These are phyloP conservation scores for Stylophora pistillata DNA, from an alignment of 64 coral and sea anemone genomes.

Conservation along the genomic window DNA sequence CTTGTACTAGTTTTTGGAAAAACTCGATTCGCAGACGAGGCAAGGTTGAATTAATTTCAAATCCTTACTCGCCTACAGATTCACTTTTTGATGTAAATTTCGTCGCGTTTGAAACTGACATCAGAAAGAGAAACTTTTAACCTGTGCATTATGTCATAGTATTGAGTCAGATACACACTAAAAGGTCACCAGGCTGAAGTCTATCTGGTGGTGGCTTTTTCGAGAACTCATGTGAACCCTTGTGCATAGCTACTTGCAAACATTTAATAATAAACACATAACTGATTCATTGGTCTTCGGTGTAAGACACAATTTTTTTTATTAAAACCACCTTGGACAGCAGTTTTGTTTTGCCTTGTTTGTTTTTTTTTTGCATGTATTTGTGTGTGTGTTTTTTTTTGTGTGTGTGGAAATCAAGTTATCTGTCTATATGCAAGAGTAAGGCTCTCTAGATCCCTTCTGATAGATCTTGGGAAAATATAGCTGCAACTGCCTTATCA, in stretches of 20 bases:
- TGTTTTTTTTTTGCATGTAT: too few relatives aligned
- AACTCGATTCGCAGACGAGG: not conserved
- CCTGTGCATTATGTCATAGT: not conserved
- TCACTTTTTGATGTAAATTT: slow-evolving; percentile 6
- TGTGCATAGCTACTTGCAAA: not conserved
- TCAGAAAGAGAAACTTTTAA: slow-evolving; percentile 33
- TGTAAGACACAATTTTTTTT: not conserved
- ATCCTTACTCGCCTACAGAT: not conserved
- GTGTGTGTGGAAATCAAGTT: too few relatives aligned
- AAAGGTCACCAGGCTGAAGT: not conserved
- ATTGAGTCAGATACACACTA: not conserved
- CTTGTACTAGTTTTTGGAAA: not conserved
- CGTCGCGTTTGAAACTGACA: slow-evolving; percentile 17
- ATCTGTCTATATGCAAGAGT: too few relatives aligned
- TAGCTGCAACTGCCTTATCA: too few relatives aligned
- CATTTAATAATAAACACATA: not conserved
- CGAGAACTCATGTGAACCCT: not conserved
- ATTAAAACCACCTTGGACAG: not conserved
- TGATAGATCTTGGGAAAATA: too few relatives aligned
- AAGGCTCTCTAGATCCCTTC: too few relatives aligned
- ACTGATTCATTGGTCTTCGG: not conserved
- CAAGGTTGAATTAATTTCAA: not conserved
- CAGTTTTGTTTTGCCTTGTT: not conserved
- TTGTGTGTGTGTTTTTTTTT: too few relatives aligned
- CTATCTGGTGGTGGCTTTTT: not conserved